A percentile compares a stretch with the other conserved stretches of the same genome.
Conservation (phyloP, 1,140 invertebrate species). For the Aphelinus atriplicis region DNA sequence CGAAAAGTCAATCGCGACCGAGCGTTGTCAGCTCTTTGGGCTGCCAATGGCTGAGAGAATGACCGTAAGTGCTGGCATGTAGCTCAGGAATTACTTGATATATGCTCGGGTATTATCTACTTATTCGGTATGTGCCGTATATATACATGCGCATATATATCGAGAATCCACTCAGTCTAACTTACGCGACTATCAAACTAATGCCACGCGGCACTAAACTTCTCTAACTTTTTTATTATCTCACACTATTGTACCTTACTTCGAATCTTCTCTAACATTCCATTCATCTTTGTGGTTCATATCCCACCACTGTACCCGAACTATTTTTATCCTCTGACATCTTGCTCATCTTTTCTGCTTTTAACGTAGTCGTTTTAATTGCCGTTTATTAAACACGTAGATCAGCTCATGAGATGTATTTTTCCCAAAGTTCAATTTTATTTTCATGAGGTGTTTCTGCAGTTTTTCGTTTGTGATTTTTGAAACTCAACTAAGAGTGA, state of each 20-base stretch:
- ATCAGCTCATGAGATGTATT: no score
- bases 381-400: no score
- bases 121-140: constrained; percentile 42
- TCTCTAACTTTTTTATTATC: constrained; percentile 7
- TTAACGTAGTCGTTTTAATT: no score
- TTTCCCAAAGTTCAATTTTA: no score
- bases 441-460: no score
- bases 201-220: constrained; percentile 9
- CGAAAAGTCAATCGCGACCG: constrained; percentile 15
- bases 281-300: no score
- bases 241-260: not conserved
- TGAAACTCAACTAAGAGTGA: no score
- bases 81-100: constrained; percentile 45
- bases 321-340: no score
- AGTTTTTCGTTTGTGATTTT: no score
- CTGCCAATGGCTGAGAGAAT: constrained; percentile 32
- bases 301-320: no score
- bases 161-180: constrained; percentile 40
- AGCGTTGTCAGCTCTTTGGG: constrained; percentile 21
- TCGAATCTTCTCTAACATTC: no score
- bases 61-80: not conserved
- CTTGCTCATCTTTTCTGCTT: no score
- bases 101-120: constrained; percentile 50
- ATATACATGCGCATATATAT: constrained; percentile 22
- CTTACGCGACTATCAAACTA: constrained; percentile 39